Evolutionary conservation across 2,113 vertebrate genomes (phyloP).

Genomic region (Plecotus auritus): DNA sequence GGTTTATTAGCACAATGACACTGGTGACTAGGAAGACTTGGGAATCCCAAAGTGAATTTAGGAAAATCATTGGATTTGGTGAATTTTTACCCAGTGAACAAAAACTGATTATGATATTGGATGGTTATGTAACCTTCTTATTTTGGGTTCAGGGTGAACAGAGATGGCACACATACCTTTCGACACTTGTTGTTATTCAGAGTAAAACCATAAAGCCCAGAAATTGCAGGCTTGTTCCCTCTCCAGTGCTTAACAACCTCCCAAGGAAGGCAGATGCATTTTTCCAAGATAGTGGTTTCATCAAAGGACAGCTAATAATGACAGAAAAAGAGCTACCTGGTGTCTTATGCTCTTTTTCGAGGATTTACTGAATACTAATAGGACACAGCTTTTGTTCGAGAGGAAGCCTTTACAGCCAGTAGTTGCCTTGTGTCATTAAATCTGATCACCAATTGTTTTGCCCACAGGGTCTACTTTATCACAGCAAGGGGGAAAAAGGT

Average conservation of each 20-base stretch:
- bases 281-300: constrained; percentile 57
- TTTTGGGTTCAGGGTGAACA: not conserved
- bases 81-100: not conserved
- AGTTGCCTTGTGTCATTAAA: not conserved
- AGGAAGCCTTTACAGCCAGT: not conserved
- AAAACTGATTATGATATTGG: not conserved
- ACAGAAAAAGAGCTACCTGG: constrained; percentile 51
- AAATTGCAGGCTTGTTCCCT: constrained; percentile 35
- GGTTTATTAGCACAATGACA: not conserved
- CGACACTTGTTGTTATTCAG: constrained; percentile 1
- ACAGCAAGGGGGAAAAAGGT: not conserved
- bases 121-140: not conserved
- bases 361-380: constrained; percentile 38
- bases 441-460: not conserved
- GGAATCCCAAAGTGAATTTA: not conserved
- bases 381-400: not conserved
- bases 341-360: constrained; percentile 10
- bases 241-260: constrained; percentile 11
- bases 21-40: not conserved
- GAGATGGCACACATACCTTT: not conserved
- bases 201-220: constrained; percentile 32
- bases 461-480: not conserved
- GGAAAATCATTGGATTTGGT: not conserved
- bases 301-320: constrained; percentile 45
- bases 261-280: constrained; percentile 37